Base-by-base conservation (phyloP, 2,113 vertebrate genomes). In the Cavia porcellus region DNA sequence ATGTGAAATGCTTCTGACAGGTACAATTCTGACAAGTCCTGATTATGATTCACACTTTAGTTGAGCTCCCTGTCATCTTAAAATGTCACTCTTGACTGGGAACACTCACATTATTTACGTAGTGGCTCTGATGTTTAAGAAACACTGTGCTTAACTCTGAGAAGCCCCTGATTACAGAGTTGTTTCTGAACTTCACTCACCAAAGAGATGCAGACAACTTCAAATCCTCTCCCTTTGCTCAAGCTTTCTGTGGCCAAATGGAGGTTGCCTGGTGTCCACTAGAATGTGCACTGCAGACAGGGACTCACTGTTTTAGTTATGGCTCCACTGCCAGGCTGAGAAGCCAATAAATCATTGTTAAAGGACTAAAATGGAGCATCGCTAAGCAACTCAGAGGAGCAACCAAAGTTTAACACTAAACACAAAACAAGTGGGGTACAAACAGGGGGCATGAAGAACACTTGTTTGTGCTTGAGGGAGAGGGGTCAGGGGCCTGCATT, bases 41-140 rank as follows among this genome's bases (percentile, higher is more conserved):
- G 38, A 42, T 17, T 86, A 66, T 70, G 77, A 94, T n/a, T 59
- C 89, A 52, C 85, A 59, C 70, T 86, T 92, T 50, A 24, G 7
- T 5, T 83, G 79, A 82, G 28, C 7, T 96, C 64, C 80, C 77
- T 82, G 24, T 94, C 89, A 84, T 62, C 77, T 92, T 30, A 45
- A 96, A 95, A 94, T 57, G 61, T 85, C 93, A 86, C 50, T 75
- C 89, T 80, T 86, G 24, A 52, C 81, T 80, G 55, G 35, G n/a
- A 92, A 87, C 66, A 96, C 35, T 59, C 85, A 62, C 86, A 72
- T 82, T 92, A 94, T 93, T 97, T 79, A 85, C 28, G 52, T 2
- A 74, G 52, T 66, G n/a, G 12, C 55, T 82, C 15, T 32, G 22
- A 96, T 84, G 85, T 79, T 96, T 89, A 90, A 94, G 81, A 97